Evolutionary conservation across 1,140 invertebrate species (phyloP), one percentile per base, ranked within the genome.

Genomic region (Apocrypta bakeri): DNA sequence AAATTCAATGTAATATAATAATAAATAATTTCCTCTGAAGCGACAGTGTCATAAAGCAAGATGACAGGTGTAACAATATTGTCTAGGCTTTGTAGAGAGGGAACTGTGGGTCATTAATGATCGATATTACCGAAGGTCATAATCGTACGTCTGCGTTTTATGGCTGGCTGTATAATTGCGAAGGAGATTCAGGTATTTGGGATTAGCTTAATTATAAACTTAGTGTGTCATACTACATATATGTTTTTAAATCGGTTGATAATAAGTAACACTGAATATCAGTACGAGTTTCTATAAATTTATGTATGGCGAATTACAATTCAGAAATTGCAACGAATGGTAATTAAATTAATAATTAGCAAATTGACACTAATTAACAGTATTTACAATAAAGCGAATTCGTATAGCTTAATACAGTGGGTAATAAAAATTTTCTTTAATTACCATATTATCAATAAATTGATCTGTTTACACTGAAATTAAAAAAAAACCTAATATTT

Each of bases 1-100:
- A n/a, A n/a, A n/a, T n/a, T n/a, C n/a, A n/a, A n/a, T 37, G 88
- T 90, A 69, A 0, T 79, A 73, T 48, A 71, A 24, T 0, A 56
- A 94, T 93, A 2, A n/a, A 95, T 76, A 83, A 87, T 92, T 87
- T 96, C 95, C 9, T 37, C 3, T 37, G 2, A 37, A 76, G 93
- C 94, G 81, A 90, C 86, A 12, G n/a, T n/a, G n/a, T 91, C 93
- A 86, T 92, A 93, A 82, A 94, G 92, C 24, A 95, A 82, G 17
- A 92, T 91, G 0, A 94, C 90, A 1, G 94, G 94, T 1, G 93
- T 89, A 8, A 88, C 92, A 21, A 95, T 89, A 69, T 90, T 91
- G 2, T 88, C 4, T 17, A 56, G 17, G 7, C 21, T 56, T 17
- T 56, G n/a, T 17, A 56, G 48, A 17, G 48, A 17, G 2, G 48